Percentiles rank a stretch among this genome's conserved stretches.
phyloP scores from a whole-genome alignment of 2,888 invertebrate species.

The Synanthedon andrenaeformis region DNA sequence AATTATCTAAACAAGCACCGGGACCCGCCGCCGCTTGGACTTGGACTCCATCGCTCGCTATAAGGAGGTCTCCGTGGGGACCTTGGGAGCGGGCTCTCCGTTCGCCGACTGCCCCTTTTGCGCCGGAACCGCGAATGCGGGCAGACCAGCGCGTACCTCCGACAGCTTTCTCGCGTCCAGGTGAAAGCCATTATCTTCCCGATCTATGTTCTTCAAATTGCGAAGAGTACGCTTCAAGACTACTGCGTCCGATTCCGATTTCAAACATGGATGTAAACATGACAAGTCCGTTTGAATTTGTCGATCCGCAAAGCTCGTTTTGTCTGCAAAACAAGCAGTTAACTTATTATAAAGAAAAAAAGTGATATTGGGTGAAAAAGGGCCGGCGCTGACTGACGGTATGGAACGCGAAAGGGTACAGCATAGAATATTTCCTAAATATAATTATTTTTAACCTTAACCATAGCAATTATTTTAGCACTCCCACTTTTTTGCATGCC shows the following conservation, averaged over 20 bases:
- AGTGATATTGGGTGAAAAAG: too few relatives aligned
- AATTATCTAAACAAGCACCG: constrained; percentile 11
- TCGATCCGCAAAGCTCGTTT: constrained; percentile 31
- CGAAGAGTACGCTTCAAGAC: not conserved
- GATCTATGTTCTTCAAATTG: not conserved
- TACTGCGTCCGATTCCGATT: not conserved
- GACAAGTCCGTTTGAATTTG: constrained; percentile 51
- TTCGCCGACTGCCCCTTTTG: not conserved
- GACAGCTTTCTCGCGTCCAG: not conserved
- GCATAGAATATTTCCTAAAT: too few relatives aligned
- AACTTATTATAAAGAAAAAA: too few relatives aligned
- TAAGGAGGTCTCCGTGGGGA: constrained; percentile 4
- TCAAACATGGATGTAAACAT: constrained; percentile 14
- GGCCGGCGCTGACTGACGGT: too few relatives aligned
- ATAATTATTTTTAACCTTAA: too few relatives aligned
- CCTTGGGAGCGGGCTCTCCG: not conserved
- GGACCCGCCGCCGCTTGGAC: constrained; percentile 4
- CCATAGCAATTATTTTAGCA: too few relatives aligned
- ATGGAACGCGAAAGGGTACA: too few relatives aligned
- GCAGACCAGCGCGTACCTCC: not conserved
- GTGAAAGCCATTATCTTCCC: not conserved
- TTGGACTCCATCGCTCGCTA: constrained; percentile 5
- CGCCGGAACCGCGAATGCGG: not conserved
- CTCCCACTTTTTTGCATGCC: too few relatives aligned
- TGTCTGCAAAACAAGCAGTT: constrained; percentile 19